phyloP scores from a whole-genome alignment of 2,113 vertebrate species.

The Steatornis caripensis region DNA sequence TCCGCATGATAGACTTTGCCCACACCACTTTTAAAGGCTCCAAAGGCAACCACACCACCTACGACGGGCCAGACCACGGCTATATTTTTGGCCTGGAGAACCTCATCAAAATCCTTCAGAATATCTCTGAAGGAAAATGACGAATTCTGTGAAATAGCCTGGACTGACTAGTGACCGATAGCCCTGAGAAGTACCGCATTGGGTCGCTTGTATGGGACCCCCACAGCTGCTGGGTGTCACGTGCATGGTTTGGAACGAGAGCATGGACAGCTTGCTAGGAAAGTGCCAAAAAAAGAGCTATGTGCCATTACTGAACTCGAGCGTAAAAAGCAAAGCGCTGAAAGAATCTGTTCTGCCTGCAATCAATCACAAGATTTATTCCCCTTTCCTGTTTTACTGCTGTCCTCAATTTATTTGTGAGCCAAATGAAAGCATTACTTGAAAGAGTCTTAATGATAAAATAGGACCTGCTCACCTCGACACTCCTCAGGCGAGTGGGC shows the following conservation, averaged over 20 bases:
- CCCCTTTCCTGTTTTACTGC: slow-evolving; percentile 1
- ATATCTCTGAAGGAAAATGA: slow-evolving; percentile 64
- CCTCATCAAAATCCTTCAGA: slow-evolving; percentile 74
- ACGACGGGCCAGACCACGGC: slow-evolving; percentile 73
- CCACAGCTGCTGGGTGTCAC: neutral
- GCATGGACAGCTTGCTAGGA: neutral
- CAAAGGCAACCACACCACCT: slow-evolving; percentile 6
- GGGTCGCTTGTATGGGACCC: neutral
- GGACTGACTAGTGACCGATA: neutral
- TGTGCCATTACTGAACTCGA: neutral
- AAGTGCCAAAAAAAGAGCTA: neutral
- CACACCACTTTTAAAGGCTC: slow-evolving; percentile 75
- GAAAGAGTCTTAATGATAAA: slow-evolving; percentile 38
- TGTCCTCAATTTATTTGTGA: slow-evolving; percentile 14
- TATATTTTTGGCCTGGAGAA: slow-evolving; percentile 82
- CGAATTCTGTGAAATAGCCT: neutral
- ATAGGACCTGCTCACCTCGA: neutral
- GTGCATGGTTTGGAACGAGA: neutral
- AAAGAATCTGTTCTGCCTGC: neutral
- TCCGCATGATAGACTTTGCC: slow-evolving; percentile 82
- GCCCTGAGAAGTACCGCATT: neutral
- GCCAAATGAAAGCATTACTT: slow-evolving; percentile 2
- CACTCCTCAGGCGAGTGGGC: neutral
- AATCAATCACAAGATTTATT: slow-evolving; percentile 14
- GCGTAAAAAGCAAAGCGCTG: neutral